A percentile compares a stretch with the other conserved stretches of the same genome.
Conservation (phyloP, 2,113 vertebrate genomes). For the Vombatus ursinus region DNA sequence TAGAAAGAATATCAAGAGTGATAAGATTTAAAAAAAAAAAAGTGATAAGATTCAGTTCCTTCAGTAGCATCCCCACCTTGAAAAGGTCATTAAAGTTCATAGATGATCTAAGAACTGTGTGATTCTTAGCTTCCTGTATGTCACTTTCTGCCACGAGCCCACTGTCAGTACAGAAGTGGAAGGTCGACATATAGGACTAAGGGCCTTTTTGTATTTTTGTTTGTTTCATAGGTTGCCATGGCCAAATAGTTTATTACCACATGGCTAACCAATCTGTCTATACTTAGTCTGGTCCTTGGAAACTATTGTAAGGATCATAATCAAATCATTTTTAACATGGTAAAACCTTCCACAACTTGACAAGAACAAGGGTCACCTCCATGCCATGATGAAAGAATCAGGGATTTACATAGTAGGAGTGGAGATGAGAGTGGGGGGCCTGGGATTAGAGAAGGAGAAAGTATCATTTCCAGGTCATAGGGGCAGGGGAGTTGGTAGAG, state of each 20-base stretch:
- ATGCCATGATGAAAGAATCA: too few species aligned
- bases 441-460: too few species aligned
- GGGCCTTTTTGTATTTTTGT: neutral
- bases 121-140: too few species aligned
- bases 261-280: neutral
- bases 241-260: neutral
- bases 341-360: too few species aligned
- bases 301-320: neutral
- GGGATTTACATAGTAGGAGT: too few species aligned
- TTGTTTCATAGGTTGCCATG: neutral
- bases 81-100: neutral
- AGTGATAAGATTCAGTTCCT: neutral
- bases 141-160: neutral
- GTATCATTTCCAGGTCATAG: too few species aligned
- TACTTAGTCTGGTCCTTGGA: neutral
- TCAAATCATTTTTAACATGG: neutral
- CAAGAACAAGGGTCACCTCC: too few species aligned
- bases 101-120: neutral
- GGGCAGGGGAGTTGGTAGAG: too few species aligned
- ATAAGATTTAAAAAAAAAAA: too few species aligned
- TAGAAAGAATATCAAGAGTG: neutral
- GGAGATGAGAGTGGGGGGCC: too few species aligned
- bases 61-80: neutral
- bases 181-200: too few species aligned
- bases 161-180: neutral